These are phyloP conservation scores for Reticulitermes speratus DNA, from an alignment of 1,140 invertebrate genomes.

Conservation along the genomic window DNA sequence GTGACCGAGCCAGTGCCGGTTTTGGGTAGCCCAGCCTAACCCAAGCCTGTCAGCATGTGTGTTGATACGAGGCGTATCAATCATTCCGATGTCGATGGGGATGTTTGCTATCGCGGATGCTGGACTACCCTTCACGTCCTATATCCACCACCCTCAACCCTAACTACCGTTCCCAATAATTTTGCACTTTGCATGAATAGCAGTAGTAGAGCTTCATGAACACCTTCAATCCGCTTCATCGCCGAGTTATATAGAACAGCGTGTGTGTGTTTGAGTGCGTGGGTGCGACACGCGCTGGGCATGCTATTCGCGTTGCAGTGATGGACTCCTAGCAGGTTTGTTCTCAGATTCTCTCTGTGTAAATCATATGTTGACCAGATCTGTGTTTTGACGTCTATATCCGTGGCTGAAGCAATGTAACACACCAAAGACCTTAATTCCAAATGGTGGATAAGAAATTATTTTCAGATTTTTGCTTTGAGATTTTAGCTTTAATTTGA, in stretches of 20 bases:
- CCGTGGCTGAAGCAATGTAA: background rate
- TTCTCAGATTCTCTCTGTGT: background rate
- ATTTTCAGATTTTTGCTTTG: background rate
- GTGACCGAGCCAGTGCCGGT: background rate
- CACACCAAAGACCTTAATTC: background rate
- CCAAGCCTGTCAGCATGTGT: background rate
- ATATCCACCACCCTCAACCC: background rate
- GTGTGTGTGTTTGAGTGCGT: no score
- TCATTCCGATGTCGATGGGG: constrained; percentile 1
- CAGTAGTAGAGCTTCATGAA: background rate
- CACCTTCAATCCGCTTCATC: background rate
- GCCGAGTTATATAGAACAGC: background rate
- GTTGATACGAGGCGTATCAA: constrained; percentile 13
- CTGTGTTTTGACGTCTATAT: background rate
- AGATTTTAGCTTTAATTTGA: background rate
- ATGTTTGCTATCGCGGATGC: background rate
- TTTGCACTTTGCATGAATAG: constrained; percentile 16
- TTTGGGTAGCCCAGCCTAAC: background rate
- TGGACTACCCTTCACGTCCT: background rate
- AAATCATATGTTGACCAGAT: background rate
- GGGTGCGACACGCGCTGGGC: background rate
- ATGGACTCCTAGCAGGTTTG: background rate
- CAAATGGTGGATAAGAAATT: background rate
- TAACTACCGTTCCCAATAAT: background rate
- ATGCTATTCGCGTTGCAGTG: background rate